A percentile compares a stretch with the other conserved stretches of the same genome.
These are phyloP conservation scores for Charadrius vociferus DNA, from an alignment of 2,113 vertebrate genomes.

Conservation along the genomic window DNA sequence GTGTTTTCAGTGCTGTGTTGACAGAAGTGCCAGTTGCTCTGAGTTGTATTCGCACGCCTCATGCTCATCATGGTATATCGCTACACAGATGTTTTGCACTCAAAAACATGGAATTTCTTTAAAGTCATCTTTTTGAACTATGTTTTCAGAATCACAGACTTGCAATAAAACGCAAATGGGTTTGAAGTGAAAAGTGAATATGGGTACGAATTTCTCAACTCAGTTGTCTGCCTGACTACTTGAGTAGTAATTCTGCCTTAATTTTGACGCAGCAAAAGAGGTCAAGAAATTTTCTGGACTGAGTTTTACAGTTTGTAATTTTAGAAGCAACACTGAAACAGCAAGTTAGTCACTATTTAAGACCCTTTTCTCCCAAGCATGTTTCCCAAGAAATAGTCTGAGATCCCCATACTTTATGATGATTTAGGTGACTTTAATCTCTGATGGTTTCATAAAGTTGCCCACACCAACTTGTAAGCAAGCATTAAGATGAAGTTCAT, in stretches of 20 bases:
- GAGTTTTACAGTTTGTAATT: neutral
- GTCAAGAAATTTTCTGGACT: neutral
- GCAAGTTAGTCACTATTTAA: neutral
- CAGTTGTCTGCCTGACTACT: neutral
- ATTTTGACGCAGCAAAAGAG: neutral
- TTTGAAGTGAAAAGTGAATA: neutral
- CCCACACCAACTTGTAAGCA: neutral
- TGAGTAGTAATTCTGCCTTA: neutral
- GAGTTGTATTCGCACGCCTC: neutral
- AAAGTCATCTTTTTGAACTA: neutral
- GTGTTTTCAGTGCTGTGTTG: neutral
- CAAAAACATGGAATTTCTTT: neutral
- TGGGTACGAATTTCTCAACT: neutral
- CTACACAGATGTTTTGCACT: neutral
- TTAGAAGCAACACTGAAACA: neutral
- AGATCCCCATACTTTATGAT: neutral
- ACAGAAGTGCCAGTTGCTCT: conserved; percentile 37
- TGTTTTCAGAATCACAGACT: neutral
- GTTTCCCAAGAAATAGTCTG: neutral
- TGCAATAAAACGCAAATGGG: neutral
- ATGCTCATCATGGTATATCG: neutral
- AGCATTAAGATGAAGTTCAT: neutral
- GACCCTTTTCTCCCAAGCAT: neutral
- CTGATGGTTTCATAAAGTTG: neutral
- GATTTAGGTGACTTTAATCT: neutral